Percentiles rank a stretch among this genome's conserved stretches.
Conservation (phyloP, 2,797 vertebrate genomes). For the Chelonia mydas region DNA sequence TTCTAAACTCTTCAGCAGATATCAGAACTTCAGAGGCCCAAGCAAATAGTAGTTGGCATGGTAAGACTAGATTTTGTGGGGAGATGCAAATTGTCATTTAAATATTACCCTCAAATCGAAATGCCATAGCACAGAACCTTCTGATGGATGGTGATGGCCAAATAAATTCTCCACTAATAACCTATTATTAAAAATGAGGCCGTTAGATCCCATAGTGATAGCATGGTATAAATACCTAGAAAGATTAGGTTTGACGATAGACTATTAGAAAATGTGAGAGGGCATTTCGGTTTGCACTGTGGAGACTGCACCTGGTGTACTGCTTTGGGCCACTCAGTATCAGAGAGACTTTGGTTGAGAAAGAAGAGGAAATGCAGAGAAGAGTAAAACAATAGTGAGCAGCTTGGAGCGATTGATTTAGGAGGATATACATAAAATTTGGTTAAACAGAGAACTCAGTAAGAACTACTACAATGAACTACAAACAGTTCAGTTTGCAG, state of each 20-base stretch:
- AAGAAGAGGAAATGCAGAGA: slow-evolving; percentile 14
- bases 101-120: not conserved
- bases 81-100: not conserved
- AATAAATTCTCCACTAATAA: not conserved
- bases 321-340: not conserved
- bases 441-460: not conserved
- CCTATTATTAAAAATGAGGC: not conserved
- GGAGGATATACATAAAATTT: not conserved
- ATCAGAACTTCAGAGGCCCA: not conserved
- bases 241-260: not conserved
- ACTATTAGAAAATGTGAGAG: not conserved
- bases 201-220: not conserved
- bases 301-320: not conserved
- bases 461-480: not conserved
- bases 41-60: not conserved
- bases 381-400: not conserved
- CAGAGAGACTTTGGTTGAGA: not conserved
- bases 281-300: not conserved
- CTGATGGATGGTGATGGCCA: not conserved
- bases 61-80: not conserved
- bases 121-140: not conserved
- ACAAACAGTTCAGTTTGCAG: not conserved
- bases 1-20: not conserved
- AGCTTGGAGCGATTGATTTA: not conserved
- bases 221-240: not conserved